Base-by-base conservation (phyloP, 2,888 invertebrate species). In the Camptogramma bilineatum region DNA sequence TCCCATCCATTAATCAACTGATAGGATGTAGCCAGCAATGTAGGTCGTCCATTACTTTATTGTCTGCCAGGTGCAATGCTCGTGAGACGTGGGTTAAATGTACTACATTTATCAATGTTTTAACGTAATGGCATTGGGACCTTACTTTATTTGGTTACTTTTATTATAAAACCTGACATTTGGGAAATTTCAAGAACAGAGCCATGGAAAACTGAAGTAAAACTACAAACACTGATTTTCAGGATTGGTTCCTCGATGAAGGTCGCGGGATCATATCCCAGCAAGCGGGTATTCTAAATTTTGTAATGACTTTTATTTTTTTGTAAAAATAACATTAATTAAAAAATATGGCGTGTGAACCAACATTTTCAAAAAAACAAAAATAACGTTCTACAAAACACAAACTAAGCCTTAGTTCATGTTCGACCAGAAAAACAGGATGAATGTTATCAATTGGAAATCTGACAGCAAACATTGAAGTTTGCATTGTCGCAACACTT, bases 31-130 rank as follows among this genome's bases (percentile, higher is more conserved):
- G 74, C 80, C 74, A 70, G 84, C 82, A 82, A 81, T 84, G 84
- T 81, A 83, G 78, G 73, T 72, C 78, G 78, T 75, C 85, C 85
- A 86, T 86, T 86, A 85, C 81, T 73, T 78, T 85, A 85, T 85
- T 86, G 82, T 84, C 80, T 79, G 78, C 79, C 83, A 85, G 85
- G 83, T 84, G 83, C 75, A 78, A 70, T 67, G 71, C 65, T 65
- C 69, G 66, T 56, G 56, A 61, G 64, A 64, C 64, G 59, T 44
- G 64, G 70, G 70, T 69, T 72, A 72, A 70, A 66, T 67, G 71
- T 73, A 73, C 61, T 71, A 80, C 73, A 80, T 84, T 83, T 81
- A 81, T 83, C 80, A 82, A 79, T 75, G 78, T 78, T 80, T 80
- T 70, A 75, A 77, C 75, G 75, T 78, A 76, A 77, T 78, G 74